These are phyloP conservation scores for Drosophila tripunctata DNA, from an alignment of 2,888 invertebrate genomes.

Conservation along the genomic window DNA sequence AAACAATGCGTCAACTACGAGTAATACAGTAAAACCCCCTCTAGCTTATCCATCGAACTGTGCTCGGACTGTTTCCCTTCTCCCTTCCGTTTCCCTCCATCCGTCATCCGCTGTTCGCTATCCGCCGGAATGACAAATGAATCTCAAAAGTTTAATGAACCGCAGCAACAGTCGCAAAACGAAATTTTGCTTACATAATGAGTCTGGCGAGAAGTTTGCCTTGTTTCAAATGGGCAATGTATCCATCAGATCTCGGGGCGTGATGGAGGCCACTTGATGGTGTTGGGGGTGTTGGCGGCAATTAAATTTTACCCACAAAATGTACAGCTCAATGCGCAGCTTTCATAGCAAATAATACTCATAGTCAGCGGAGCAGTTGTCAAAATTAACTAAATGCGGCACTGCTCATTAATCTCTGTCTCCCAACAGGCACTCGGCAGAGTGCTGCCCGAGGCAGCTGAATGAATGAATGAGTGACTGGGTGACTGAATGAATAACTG, in stretches of 20 bases:
- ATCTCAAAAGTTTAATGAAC: constrained; percentile 74
- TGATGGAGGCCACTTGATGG: constrained; percentile 20
- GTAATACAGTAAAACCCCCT: not conserved
- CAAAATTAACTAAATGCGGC: constrained; percentile 76
- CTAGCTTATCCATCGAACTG: not conserved
- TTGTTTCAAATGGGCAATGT: constrained; percentile 23
- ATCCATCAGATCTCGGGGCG: constrained; percentile 10
- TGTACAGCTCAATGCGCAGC: constrained; percentile 59
- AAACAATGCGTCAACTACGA: constrained; percentile 46
- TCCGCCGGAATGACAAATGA: constrained; percentile 62
- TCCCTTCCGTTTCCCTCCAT: not conserved
- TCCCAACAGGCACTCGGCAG: constrained; percentile 36
- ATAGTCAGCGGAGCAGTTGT: constrained; percentile 66
- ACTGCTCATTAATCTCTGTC: constrained; percentile 75
- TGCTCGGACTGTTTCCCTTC: not conserved
- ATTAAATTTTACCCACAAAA: constrained; percentile 66
- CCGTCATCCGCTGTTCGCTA: not conserved
- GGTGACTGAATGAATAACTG: constrained; percentile 25
- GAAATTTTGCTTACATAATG: constrained; percentile 63
- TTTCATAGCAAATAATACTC: constrained; percentile 51
- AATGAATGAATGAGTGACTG: constrained; percentile 41
- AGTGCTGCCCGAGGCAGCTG: constrained; percentile 43
- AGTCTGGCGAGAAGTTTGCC: constrained; percentile 29
- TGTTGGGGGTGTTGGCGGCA: constrained; percentile 33
- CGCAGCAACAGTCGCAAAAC: constrained; percentile 67